Percentiles rank a stretch among this genome's conserved stretches.
phyloP scores from a whole-genome alignment of 2,113 vertebrate species.

The Corythoichthys intestinalis region DNA sequence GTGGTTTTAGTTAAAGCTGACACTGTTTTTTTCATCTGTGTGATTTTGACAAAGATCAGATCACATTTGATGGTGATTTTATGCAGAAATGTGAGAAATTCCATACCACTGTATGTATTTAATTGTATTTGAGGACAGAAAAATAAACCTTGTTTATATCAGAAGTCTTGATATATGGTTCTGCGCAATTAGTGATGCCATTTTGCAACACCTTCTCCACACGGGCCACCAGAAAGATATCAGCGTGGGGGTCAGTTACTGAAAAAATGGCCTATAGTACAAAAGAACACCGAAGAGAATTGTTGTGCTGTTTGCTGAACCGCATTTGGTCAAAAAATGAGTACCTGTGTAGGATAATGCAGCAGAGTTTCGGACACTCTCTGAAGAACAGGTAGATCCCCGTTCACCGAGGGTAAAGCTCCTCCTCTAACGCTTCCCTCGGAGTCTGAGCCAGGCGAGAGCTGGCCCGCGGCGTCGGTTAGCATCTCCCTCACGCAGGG shows the following conservation, averaged over 20 bases:
- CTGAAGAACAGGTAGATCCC: slow-evolving; percentile 68
- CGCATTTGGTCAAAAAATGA: not conserved
- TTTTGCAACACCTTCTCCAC: slow-evolving; percentile 96
- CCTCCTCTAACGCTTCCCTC: slow-evolving; percentile 39
- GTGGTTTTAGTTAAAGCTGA: no score
- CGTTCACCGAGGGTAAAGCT: slow-evolving; percentile 40
- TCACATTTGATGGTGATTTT: no score
- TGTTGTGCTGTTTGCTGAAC: not conserved
- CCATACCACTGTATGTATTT: no score
- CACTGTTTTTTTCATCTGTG: no score
- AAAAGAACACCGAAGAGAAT: not conserved
- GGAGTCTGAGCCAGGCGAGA: slow-evolving; percentile 45
- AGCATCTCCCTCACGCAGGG: slow-evolving; percentile 85
- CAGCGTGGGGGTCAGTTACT: slow-evolving; percentile 85
- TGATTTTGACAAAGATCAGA: no score
- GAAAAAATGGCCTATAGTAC: slow-evolving; percentile 87
- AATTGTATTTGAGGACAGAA: not conserved
- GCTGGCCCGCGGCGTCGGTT: slow-evolving; percentile 44
- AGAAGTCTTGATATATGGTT: slow-evolving; percentile 90
- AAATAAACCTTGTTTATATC: slow-evolving; percentile 81
- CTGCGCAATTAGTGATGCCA: slow-evolving; percentile 88
- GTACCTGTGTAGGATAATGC: slow-evolving; percentile 81
- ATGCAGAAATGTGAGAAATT: not conserved
- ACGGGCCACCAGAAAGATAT: slow-evolving; percentile 89
- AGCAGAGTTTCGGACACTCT: slow-evolving; percentile 80